A percentile compares a stretch with the other conserved stretches of the same genome.
Conservation (phyloP, 2,113 vertebrate genomes). For the Phylloscopus trochiloides region DNA sequence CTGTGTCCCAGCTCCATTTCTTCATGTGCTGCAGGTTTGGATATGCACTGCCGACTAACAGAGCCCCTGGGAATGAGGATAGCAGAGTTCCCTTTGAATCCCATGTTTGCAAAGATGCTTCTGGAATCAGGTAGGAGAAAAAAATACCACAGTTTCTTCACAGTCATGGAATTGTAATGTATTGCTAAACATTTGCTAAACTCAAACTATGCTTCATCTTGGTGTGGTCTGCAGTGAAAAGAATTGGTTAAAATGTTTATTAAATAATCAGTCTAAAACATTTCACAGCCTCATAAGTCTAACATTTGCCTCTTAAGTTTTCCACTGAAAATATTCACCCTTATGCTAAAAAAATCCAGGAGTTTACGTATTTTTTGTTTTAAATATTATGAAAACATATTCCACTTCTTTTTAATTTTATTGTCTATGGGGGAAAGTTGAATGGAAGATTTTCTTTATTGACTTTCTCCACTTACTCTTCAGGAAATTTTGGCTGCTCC, state of each 20-base stretch:
- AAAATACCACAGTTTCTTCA: neutral
- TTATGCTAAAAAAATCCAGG: neutral
- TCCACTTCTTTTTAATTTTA: neutral
- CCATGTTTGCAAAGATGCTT: slow-evolving; percentile 99
- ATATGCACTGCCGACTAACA: slow-evolving; percentile 92
- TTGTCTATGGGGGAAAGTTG: neutral
- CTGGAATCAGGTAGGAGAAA: slow-evolving; percentile 85
- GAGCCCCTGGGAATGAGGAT: slow-evolving; percentile 93
- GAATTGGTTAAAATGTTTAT: neutral
- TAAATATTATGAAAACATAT: neutral
- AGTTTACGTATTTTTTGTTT: neutral
- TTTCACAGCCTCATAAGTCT: neutral
- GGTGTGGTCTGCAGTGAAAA: neutral
- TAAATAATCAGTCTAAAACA: neutral
- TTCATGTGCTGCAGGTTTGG: slow-evolving; percentile 80
- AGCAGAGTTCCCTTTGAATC: slow-evolving; percentile 96
- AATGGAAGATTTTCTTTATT: neutral
- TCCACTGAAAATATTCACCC: neutral
- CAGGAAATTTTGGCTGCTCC: slow-evolving; percentile 95
- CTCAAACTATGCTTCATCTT: neutral
- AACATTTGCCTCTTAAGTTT: neutral
- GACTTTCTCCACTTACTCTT: neutral
- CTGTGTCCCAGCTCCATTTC: neutral
- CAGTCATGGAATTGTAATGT: neutral
- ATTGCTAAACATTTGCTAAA: neutral